These are phyloP conservation scores for Teinopalpus imperialis DNA, from an alignment of 2,888 invertebrate species.

Conservation along the genomic window DNA sequence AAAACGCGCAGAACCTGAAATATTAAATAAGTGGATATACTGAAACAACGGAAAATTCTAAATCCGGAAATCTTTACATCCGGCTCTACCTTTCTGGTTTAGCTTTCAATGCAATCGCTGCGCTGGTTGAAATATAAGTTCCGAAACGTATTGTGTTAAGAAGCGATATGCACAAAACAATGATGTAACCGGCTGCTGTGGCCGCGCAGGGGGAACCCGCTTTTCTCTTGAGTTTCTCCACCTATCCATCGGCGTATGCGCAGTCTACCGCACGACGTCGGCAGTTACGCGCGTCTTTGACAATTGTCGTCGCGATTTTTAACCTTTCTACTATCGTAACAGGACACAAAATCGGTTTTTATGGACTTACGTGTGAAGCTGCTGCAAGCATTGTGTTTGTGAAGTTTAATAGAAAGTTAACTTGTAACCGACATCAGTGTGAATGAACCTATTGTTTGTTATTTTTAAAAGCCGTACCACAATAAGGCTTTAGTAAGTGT, in stretches of 20 bases:
- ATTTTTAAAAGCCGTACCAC: slow-evolving; percentile 6
- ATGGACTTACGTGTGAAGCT: slow-evolving; percentile 16
- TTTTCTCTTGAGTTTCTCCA: slow-evolving; percentile 76
- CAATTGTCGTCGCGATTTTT: slow-evolving; percentile 7
- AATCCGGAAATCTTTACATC: background rate
- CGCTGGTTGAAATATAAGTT: background rate
- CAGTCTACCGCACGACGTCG: slow-evolving; percentile 49
- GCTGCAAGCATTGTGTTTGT: slow-evolving; percentile 27
- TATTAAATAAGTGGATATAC: too few relatives aligned
- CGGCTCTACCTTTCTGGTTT: slow-evolving; percentile 10
- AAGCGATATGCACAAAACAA: slow-evolving; percentile 50
- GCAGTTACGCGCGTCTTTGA: slow-evolving; percentile 53
- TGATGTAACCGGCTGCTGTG: slow-evolving; percentile 67
- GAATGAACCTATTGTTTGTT: slow-evolving; percentile 22
- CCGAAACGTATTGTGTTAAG: slow-evolving; percentile 18
- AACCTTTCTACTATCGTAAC: slow-evolving; percentile 20
- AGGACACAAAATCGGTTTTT: slow-evolving; percentile 21
- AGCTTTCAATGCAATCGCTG: background rate
- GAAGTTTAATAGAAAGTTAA: slow-evolving; percentile 27
- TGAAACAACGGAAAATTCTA: background rate
- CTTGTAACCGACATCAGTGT: slow-evolving; percentile 9
- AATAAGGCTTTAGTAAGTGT: slow-evolving; percentile 17
- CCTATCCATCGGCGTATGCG: slow-evolving; percentile 56
- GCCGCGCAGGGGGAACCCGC: slow-evolving; percentile 56
- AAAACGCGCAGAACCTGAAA: too few relatives aligned